Conservation (phyloP, 2,113 vertebrate genomes). For the Rhabdornis inornatus region DNA sequence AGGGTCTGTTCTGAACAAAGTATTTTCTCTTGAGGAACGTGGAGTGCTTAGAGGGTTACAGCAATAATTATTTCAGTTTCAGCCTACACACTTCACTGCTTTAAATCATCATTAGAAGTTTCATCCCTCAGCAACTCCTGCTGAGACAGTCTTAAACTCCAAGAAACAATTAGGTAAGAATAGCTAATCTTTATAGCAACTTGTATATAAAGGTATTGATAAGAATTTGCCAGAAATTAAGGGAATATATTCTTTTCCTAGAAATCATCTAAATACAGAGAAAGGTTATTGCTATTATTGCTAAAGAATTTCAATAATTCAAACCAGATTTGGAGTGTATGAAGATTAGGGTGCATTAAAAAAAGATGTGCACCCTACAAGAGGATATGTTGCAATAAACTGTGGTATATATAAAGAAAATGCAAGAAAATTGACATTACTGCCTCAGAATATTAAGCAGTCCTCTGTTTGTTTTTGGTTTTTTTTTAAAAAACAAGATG, state of each 20-base stretch:
- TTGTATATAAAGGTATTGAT: constrained; percentile 18
- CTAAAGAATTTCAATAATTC: background rate
- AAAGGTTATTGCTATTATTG: background rate
- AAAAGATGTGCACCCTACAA: background rate
- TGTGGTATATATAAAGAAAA: background rate
- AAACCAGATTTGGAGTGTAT: background rate
- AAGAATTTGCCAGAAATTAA: constrained; percentile 15
- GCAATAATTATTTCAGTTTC: constrained; percentile 67
- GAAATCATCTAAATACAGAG: background rate
- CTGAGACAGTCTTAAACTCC: constrained; percentile 52
- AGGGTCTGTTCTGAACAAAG: constrained; percentile 52
- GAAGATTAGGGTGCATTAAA: background rate
- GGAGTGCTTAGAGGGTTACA: constrained; percentile 64
- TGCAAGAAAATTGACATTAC: background rate
- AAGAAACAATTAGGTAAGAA: constrained; percentile 52
- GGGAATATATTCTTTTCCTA: background rate
- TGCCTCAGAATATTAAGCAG: background rate
- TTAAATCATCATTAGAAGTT: constrained; percentile 68
- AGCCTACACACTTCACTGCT: constrained; percentile 68
- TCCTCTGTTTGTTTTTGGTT: background rate
- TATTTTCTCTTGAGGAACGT: constrained; percentile 63
- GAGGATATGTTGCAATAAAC: background rate
- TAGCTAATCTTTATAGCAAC: constrained; percentile 18
- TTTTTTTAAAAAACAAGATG: background rate
- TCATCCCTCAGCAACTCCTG: constrained; percentile 65